Percentiles rank a stretch among this genome's conserved stretches.
Conservation (phyloP, 2,113 vertebrate species). For the Neogobius melanostomus region DNA sequence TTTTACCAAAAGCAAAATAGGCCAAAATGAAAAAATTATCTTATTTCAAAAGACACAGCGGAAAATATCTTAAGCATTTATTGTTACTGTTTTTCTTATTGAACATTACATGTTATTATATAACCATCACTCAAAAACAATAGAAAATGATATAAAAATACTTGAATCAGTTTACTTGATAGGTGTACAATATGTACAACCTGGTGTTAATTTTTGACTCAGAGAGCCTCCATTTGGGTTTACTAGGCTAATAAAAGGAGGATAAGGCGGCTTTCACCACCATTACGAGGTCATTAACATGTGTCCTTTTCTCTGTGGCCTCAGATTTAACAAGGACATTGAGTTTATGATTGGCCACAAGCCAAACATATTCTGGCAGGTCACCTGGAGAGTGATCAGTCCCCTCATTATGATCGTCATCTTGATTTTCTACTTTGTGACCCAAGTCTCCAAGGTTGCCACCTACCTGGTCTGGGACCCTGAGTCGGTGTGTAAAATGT, state of each 20-base stretch:
- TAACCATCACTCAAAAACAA: too few relatives aligned
- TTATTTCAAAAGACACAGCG: too few relatives aligned
- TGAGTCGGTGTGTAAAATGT: constrained; percentile 74
- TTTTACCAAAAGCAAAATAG: too few relatives aligned
- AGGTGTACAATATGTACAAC: too few relatives aligned
- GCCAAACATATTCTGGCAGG: constrained; percentile 95
- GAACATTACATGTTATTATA: too few relatives aligned
- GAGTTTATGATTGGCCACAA: constrained; percentile 95
- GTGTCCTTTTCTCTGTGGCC: constrained; percentile 18
- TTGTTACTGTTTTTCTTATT: too few relatives aligned
- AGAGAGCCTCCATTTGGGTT: constrained; percentile 1
- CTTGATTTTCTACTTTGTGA: constrained; percentile 88
- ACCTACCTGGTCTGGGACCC: constrained; percentile 85
- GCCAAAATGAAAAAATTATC: too few relatives aligned
- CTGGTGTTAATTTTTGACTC: background rate
- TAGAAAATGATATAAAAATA: too few relatives aligned
- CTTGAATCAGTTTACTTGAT: too few relatives aligned
- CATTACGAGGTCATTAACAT: constrained; percentile 9
- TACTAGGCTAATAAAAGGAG: constrained; percentile 26
- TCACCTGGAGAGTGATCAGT: constrained; percentile 87
- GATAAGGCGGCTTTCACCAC: constrained; percentile 25
- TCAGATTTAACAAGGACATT: constrained; percentile 92
- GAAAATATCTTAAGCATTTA: too few relatives aligned
- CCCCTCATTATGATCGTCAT: constrained; percentile 91
- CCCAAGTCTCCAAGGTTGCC: constrained; percentile 75